Base-by-base conservation (phyloP, 2,797 vertebrate genomes). In the Tapera naevia region DNA sequence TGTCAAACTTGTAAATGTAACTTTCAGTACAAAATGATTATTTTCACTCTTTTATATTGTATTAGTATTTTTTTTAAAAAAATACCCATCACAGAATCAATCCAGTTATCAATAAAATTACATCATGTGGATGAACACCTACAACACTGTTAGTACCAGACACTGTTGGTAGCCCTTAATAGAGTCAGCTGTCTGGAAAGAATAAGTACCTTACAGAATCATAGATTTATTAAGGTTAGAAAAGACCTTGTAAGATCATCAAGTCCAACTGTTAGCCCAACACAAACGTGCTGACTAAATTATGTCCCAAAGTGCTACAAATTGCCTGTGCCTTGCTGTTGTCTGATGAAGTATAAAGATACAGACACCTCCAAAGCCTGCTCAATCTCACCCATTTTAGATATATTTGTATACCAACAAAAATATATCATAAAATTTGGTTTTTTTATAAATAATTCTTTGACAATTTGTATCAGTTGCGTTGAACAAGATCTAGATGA, bases 51-150 rank as follows among this genome's bases (percentile, higher is more conserved):
- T 56, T 58, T 67, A 32, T 60, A 85, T 25, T 74, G 3, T 84
- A 39, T 83, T 80, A 83, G 41, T 57, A 64, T 91, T 64, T 69
- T 18, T 4, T 60, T 79, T n/a, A n/a, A n/a, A n/a, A n/a, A n/a
- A 89, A 37, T 46, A 51, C 9, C 16, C 27, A 37, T 67, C 45
- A 54, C 7, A 72, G 37, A 83, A 90, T 56, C 43, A 61, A 84
- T 81, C 10, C 53, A 53, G 28, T 80, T 94, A 86, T 86, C 71
- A 80, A 53, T 91, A 87, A 80, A 91, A 87, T 92, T 70, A 17
- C 16, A 41, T 70, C 37, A 17, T 35, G 7, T 27, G 35, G 16
- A 70, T 75, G 24, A 4, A 43, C 0, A 18, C 56, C 23, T 80
- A 60, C 9, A 80, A n/a, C 5, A 41, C n/a, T 66, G 4, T 46